phyloP scores from a whole-genome alignment of 2,888 invertebrate species.

The Conus canariensis region DNA sequence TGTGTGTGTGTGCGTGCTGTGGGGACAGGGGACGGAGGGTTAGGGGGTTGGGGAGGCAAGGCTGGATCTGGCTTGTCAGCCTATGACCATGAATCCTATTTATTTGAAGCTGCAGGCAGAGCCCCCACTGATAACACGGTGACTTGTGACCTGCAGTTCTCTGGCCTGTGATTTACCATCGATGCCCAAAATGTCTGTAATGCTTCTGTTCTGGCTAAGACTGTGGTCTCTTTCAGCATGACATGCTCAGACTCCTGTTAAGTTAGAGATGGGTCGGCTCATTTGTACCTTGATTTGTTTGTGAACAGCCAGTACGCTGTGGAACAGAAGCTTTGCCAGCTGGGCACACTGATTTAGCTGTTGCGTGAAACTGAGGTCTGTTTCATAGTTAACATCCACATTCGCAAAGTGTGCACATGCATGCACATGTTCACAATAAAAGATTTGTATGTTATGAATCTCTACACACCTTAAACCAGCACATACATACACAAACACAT shows the following conservation, averaged over 20 bases:
- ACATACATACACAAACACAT: not conserved
- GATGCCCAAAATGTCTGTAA: not conserved
- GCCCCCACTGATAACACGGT: not conserved
- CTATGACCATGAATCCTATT: not conserved
- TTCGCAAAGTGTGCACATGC: too few species aligned
- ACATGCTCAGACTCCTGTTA: not conserved
- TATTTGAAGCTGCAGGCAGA: not conserved
- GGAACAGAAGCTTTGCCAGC: not conserved
- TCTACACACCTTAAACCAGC: not conserved
- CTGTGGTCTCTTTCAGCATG: not conserved
- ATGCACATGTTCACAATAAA: not conserved
- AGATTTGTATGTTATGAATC: too few species aligned
- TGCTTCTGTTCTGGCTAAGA: not conserved
- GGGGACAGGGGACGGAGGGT: not conserved
- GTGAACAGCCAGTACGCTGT: not conserved
- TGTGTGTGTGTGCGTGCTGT: not conserved
- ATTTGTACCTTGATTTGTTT: not conserved
- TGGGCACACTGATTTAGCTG: not conserved
- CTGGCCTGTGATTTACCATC: not conserved
- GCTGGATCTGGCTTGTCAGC: not conserved
- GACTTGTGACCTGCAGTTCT: not conserved
- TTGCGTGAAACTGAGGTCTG: too few species aligned
- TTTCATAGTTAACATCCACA: too few species aligned
- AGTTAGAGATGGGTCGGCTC: not conserved
- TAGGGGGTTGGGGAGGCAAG: not conserved